phyloP scores from a whole-genome alignment of 2,113 vertebrate species.

The Pantherophis guttatus region DNA sequence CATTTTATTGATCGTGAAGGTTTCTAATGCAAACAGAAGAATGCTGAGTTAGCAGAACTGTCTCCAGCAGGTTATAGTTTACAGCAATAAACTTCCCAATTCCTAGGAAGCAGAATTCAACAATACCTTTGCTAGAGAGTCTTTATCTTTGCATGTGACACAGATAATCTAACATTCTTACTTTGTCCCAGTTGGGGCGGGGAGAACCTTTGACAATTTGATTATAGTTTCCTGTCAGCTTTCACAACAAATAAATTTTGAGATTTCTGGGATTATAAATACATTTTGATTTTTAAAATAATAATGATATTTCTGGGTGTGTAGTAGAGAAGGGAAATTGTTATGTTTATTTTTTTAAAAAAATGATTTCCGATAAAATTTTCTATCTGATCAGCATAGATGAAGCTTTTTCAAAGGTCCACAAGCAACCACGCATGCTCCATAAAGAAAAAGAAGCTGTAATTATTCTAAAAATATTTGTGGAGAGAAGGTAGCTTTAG shows the following conservation, averaged over 20 bases:
- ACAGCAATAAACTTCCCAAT: slow-evolving; percentile 55
- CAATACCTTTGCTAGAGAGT: slow-evolving; percentile 53
- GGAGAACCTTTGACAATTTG: slow-evolving; percentile 75
- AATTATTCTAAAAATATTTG: slow-evolving; percentile 11
- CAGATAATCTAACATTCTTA: slow-evolving; percentile 72
- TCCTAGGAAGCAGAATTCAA: slow-evolving; percentile 57
- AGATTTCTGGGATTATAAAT: slow-evolving; percentile 67
- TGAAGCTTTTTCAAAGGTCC: slow-evolving; percentile 34
- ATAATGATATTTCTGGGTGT: slow-evolving; percentile 46
- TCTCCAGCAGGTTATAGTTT: slow-evolving; percentile 47
- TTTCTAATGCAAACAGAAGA: slow-evolving; percentile 59
- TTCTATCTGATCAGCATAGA: slow-evolving; percentile 45
- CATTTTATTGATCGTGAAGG: slow-evolving; percentile 61
- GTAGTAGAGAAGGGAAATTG: slow-evolving; percentile 27
- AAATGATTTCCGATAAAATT: slow-evolving; percentile 68
- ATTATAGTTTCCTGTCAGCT: slow-evolving; percentile 73
- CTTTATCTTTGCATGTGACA: slow-evolving; percentile 71
- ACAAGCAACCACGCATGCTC: background rate
- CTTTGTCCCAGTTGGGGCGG: slow-evolving; percentile 61
- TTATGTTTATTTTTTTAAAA: slow-evolving; percentile 41
- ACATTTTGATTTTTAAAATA: slow-evolving; percentile 73
- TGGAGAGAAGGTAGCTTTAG: background rate
- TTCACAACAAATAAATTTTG: slow-evolving; percentile 59
- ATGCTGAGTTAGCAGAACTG: slow-evolving; percentile 65
- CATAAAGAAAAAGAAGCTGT: background rate